Conservation (phyloP, 2,888 invertebrate species). For the Euzophera pinguis region DNA sequence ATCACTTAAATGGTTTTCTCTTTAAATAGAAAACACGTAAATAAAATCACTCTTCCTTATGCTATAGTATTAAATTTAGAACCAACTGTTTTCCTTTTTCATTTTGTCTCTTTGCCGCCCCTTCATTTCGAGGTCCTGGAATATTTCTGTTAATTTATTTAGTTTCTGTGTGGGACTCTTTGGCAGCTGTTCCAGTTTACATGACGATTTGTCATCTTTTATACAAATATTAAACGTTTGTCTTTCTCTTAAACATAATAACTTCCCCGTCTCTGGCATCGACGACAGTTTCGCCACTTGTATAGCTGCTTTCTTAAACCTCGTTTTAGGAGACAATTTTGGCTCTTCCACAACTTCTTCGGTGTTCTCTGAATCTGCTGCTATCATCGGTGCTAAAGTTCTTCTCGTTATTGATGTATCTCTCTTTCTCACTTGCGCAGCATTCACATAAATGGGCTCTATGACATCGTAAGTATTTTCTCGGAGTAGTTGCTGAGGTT, state of each 20-base stretch:
- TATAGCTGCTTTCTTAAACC: slow-evolving; percentile 67
- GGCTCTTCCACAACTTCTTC: slow-evolving; percentile 22
- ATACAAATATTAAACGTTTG: slow-evolving; percentile 46
- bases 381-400: slow-evolving; percentile 16
- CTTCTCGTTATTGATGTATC: slow-evolving; percentile 27
- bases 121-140: slow-evolving; percentile 64
- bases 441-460: slow-evolving; percentile 56
- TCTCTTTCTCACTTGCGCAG: slow-evolving; percentile 40
- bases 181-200: slow-evolving; percentile 49
- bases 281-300: slow-evolving; percentile 61
- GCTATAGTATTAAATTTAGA: slow-evolving; percentile 38
- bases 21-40: slow-evolving; percentile 36
- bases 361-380: slow-evolving; percentile 14
- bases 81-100: slow-evolving; percentile 75
- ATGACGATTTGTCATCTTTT: slow-evolving; percentile 38
- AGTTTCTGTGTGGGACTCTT: slow-evolving; percentile 57
- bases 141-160: slow-evolving; percentile 65
- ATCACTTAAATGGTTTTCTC: slow-evolving; percentile 42
- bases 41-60: slow-evolving; percentile 40
- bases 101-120: slow-evolving; percentile 59
- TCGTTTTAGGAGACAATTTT: slow-evolving; percentile 57
- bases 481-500: slow-evolving; percentile 58
- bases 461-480: slow-evolving; percentile 74
- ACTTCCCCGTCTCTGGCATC: slow-evolving; percentile 64
- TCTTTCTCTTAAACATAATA: slow-evolving; percentile 60